Base-by-base conservation (phyloP, 1,140 invertebrate species). In the Eriosoma lanigerum region DNA sequence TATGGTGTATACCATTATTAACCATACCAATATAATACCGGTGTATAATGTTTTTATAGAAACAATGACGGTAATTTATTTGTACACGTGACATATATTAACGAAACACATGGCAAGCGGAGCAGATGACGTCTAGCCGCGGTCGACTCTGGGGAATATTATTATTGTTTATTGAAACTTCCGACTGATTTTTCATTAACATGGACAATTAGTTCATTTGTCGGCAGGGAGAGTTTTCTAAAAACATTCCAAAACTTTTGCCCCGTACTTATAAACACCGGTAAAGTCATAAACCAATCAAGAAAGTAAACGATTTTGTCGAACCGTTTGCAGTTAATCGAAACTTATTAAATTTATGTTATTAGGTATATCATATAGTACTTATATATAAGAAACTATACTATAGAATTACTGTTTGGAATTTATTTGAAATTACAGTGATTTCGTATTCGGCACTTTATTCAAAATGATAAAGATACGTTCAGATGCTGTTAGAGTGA, bases 121-220 rank as follows among this genome's bases (percentile, higher is more conserved):
- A 60, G 32, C 73, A 76, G 73, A 76, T 76, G 73, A 76, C 73
- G 54, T 76, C 54, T 56, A 48, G 44, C 44, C 32, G n/a, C 21
- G 46, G 73, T 24, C 54, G 1, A 73, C 32, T 9, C 66, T 19
- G 54, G n/a, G 54, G 52, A 29, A 38, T 64, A 64, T 44, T 64
- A 3, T 64, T 38, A 44, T 66, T 6, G 19, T 12, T 17, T 56
- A 46, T 76, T 44, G 52, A 46, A 76, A 76, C 54, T 29, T 32
- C 24, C 10, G 32, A 21, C 32, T 32, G 26, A 46, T 73, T 73
- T 76, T 76, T 76, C 32, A 76, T 76, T 44, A 60, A 76, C 73
- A 44, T 32, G 17, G 8, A 24, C 19, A 68, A 68, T 68, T 26
- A 58, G 13, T 48, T 46, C 0, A 26, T 68, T 68, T 68, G 17